Base-by-base conservation (phyloP, 2,888 invertebrate genomes). In the Eretmocerus hayati region DNA sequence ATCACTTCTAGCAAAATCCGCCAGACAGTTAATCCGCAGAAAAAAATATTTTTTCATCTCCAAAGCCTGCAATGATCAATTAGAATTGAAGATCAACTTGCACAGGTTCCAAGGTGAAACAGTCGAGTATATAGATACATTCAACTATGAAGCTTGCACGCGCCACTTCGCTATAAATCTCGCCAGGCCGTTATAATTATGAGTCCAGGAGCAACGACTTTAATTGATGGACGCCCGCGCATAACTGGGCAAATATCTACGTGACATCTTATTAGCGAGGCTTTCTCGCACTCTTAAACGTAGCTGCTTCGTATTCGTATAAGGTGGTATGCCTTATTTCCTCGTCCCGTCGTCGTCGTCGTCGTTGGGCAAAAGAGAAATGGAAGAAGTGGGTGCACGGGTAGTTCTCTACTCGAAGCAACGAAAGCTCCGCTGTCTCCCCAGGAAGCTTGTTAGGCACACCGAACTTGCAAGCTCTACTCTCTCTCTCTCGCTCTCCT, bases 401-500 rank as follows among this genome's bases (percentile, higher is more conserved):
- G n/a, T n/a, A n/a, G n/a, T n/a, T n/a, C n/a, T n/a, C n/a, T n/a
- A n/a, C n/a, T n/a, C 30, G 13, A 33, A 11, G 44, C 33, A 20
- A 55, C n/a, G 59, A 57, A 60, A 58, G 56, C 58, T 62, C 61
- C 59, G 61, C 62, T 61, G 62, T 62, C 63, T 62, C 64, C 63
- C 60, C 66, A 66, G 69, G 68, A 70, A 69, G 71, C 71, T 71
- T 71, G 71, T 71, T 71, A 70, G 67, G 66, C 69, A 66, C n/a
- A n/a, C n/a, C n/a, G n/a, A n/a, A n/a, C n/a, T 65, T 62, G 66
- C 63, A 60, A 4, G 30, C 30, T 16, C 39, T 20, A 30, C 8
- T 4, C 45, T 20, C 30, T 39, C 40, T 22, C 35, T 20, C 35
- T 13, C 48, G 41, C 63, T 67, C 64, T 64, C n/a, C n/a, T n/a